Base-by-base conservation (phyloP, 1,140 invertebrate species). In the Mylabris phalerata region DNA sequence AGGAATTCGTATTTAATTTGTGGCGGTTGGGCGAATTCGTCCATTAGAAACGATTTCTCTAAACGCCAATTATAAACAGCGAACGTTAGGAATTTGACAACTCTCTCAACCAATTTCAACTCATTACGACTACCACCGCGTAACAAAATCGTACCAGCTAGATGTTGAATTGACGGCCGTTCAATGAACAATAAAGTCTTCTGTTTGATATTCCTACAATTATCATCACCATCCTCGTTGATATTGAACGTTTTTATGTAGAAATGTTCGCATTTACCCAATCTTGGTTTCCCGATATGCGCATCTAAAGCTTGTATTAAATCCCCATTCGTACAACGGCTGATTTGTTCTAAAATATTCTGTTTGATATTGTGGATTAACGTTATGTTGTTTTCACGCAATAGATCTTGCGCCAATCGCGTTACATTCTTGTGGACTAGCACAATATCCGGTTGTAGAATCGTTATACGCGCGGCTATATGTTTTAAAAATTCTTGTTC, bases 101-200 rank as follows among this genome's bases (percentile, higher is more conserved):
- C 88, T 56, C 80, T 77, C 73, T 98, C 98, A 0, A 96, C 82
- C 70, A 84, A 82, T 9, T 82, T 80, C 5, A 98, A 77, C 74
- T 98, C 95, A 6, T 76, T 70, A 48, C 84, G 75, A 0, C 82
- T 80, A 3, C 82, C 88, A 0, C 95, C 95, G 38, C 93, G 82
- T 1, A 99, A 71, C 5, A 97, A 71, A 32, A 98, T 87, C 1
- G 94, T 95, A 67, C 91, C 93, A 0, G 94, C 94, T 1, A 95
- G 78, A 64, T 92, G 83, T 1, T 88, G 83, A 70, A 82, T 81
- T 0, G 86, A 83, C 69, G 94, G 92, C 2, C 93, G 92, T 75
- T 98, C 95, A 65, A 98, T 89, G 62, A 92, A 91, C 90, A 98
- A 93, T 1, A 98, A 72, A 0, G 90, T 94, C 80, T 97, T 98